Evolutionary conservation across 2,888 invertebrate genomes (phyloP).

Genomic region (Drosophila atripex): DNA sequence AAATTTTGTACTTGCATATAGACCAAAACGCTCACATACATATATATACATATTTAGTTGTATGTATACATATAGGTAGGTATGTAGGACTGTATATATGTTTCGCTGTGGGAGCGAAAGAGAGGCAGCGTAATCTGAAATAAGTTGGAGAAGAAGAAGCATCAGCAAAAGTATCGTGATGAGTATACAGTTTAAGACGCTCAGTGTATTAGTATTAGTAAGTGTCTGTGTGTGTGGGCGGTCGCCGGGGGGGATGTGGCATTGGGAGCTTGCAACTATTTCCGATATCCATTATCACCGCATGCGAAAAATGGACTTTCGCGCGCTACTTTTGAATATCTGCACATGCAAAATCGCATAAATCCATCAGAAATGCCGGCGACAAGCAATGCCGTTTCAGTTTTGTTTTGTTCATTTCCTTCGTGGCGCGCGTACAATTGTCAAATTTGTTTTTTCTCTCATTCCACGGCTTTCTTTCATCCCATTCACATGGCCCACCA

Average conservation of each 20-base stretch:
- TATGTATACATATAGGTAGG: slow-evolving; percentile 46
- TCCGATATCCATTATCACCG: slow-evolving; percentile 27
- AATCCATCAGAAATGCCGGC: slow-evolving; percentile 74
- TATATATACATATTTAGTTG: slow-evolving; percentile 49
- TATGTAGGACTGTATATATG: slow-evolving; percentile 45
- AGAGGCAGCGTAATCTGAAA: slow-evolving; percentile 75
- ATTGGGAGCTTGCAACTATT: slow-evolving; percentile 51
- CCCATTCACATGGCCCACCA: slow-evolving; percentile 70
- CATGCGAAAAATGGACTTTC: slow-evolving; percentile 34
- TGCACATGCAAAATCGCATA: slow-evolving; percentile 51
- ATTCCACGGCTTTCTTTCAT: slow-evolving; percentile 47
- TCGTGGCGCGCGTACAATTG: slow-evolving; percentile 80
- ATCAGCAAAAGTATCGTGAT: slow-evolving; percentile 76
- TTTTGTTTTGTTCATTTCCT: slow-evolving; percentile 81
- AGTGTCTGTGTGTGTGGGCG: slow-evolving; percentile 22
- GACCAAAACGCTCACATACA: slow-evolving; percentile 66
- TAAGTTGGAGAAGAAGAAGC: slow-evolving; percentile 76
- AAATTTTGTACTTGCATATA: slow-evolving; percentile 77
- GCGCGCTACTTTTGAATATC: slow-evolving; percentile 66
- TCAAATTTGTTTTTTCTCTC: slow-evolving; percentile 72
- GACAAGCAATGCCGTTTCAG: slow-evolving; percentile 66
- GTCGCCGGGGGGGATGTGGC: slow-evolving; percentile 18
- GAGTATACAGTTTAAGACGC: slow-evolving; percentile 77
- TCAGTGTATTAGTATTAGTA: slow-evolving; percentile 26
- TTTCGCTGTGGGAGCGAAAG: slow-evolving; percentile 59